Base-by-base conservation (phyloP, 1,140 invertebrate species). In the Drosophila guanche region DNA sequence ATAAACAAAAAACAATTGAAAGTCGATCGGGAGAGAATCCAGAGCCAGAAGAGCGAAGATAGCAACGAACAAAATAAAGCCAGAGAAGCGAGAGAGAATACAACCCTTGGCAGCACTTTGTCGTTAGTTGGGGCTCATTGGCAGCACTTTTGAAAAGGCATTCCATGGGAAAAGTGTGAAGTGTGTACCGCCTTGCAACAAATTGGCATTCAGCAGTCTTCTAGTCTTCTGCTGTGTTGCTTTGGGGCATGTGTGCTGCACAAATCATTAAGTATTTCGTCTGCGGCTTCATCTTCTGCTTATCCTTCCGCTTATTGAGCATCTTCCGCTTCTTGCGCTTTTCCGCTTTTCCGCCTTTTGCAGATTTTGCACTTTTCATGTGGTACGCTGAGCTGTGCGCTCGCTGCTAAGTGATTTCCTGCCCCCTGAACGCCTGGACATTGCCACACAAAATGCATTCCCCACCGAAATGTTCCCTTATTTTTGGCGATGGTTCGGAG, bases 211-310 rank as follows among this genome's bases (percentile, higher is more conserved):
- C 33, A 37, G 3, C 2, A 37, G 33, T 37, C 33, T 37, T 12
- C 33, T 4, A 37, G 33, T 37, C 33, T 37, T 12, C 33, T 4
- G 33, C 10, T 37, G 33, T 1, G 33, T 3, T 1, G 8, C 29
- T 8, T 10, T 10, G 33, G 10, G 33, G 52, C 71, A 51, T 52
- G 40, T 25, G 60, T 77, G 60, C 55, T 77, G 68, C 68, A 37
- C 33, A 77, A 79, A 79, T 78, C 75, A 66, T 78, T 78, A 78
- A 69, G 78, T 79, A 75, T 79, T 74, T 74, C 48, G 52, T 61
- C 60, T 78, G 60, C 52, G 47, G 52, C 67, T 56, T 27, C 37
- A 14, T 37, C 41, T 47, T 41, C 23, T 8, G 20, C 22, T 46
- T 43, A 37, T 37, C 33, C 33, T 43, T 54, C 43, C 60, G 27